Evolutionary conservation across 2,797 vertebrate species (phyloP).

Genomic region (Galaxias olidus): DNA sequence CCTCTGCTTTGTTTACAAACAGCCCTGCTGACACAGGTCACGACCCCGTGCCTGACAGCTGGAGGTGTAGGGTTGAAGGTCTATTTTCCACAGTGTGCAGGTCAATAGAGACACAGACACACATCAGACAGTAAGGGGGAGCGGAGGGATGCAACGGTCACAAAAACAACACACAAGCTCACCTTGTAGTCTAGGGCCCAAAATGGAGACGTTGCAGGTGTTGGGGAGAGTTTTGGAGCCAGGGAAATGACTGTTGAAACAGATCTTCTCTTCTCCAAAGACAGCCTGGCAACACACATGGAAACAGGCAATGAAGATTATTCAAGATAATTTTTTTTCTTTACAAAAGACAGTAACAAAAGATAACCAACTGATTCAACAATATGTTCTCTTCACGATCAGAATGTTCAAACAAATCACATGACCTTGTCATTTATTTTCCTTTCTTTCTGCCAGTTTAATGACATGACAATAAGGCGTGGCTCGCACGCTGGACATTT

Average conservation of each 20-base stretch:
- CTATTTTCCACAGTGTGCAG: conserved; percentile 22
- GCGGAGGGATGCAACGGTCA: conserved; percentile 1
- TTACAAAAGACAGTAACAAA: too few relatives aligned
- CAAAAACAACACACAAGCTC: conserved; percentile 20
- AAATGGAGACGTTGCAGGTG: conserved; percentile 92
- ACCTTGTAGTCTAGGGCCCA: conserved; percentile 85
- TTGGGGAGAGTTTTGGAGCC: conserved; percentile 85
- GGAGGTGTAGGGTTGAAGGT: conserved; percentile 36
- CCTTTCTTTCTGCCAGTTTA: too few relatives aligned
- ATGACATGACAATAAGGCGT: too few relatives aligned
- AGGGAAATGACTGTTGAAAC: conserved; percentile 83
- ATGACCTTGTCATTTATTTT: too few relatives aligned
- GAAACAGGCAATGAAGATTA: too few relatives aligned
- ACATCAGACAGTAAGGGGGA: conserved; percentile 6
- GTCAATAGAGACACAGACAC: conserved; percentile 19
- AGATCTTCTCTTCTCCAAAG: conserved; percentile 82
- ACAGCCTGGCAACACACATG: conserved; percentile 64
- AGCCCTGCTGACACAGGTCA: conserved; percentile 40
- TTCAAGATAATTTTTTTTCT: too few relatives aligned
- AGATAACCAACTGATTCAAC: too few relatives aligned
- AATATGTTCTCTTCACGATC: too few relatives aligned
- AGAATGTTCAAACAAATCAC: too few relatives aligned
- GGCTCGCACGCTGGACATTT: too few relatives aligned
- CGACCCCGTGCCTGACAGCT: conserved; percentile 37
- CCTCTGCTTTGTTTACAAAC: conserved; percentile 59